Base-by-base conservation (phyloP, 2,888 invertebrate species). In the Drosophila longiperda region DNA sequence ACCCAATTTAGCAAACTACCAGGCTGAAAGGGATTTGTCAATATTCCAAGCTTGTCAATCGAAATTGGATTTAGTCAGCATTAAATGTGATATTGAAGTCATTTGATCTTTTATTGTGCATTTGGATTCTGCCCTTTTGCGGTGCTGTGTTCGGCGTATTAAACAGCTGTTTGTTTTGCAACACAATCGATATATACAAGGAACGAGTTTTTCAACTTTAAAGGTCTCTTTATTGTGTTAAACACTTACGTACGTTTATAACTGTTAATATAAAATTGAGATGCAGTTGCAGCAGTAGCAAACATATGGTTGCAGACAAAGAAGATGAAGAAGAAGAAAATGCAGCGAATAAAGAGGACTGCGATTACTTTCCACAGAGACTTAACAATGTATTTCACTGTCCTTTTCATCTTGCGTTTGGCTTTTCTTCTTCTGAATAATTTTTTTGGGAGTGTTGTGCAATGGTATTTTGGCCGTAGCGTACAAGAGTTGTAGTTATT, bases 121-220 rank as follows among this genome's bases (percentile, higher is more conserved):
- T 55, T 45, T 53, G 26, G 38, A n/a, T 38, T 55, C 36, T n/a
- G 26, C 36, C 11, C 12, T 3, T 26, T 26, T 20, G 45, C 20
- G 7, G 2, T 45, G 36, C 26, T 38, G 54, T 26, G 49, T 12
- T 38, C 54, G 38, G n/a, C 23, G 23, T 36, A 26, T n/a, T 36
- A 36, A 54, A 54, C 55, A 55, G 55, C 38, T 55, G 55, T 55
- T 57, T 15, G 20, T 49, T 57, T 29, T 40, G 40, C 40, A 57
- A 29, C 55, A 57, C 38, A 17, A 40, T 8, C 9, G 38, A 15
- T 17, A n/a, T 29, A 8, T 29, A 20, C 2, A 29, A 15, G 20
- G 3, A 40, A 40, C 29, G 12, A 40, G n/a, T 20, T 40, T 38
- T 29, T 15, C 3, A 57, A 26, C n/a, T 57, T 23, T 38, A 40